Conservation (phyloP, 2,888 invertebrate genomes). For the Mellilla xanthometata region DNA sequence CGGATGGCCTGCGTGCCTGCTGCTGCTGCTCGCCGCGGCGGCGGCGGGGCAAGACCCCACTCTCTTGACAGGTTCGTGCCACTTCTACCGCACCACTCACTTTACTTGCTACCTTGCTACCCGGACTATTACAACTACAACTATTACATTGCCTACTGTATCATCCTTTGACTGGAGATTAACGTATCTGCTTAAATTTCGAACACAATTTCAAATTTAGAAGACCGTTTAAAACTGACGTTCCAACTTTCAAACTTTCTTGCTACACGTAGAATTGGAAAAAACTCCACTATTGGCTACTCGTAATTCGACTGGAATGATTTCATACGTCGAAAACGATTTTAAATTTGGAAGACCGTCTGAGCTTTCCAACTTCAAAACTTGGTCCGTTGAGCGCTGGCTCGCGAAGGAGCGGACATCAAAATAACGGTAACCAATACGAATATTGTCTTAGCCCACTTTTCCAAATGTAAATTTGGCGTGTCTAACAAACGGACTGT, state of each 20-base stretch:
- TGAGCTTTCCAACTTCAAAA: not conserved
- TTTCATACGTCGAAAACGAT: too few species aligned
- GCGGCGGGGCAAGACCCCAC: slow-evolving; percentile 70
- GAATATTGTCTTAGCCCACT: slow-evolving; percentile 22
- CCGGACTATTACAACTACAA: too few species aligned
- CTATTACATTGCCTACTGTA: too few species aligned
- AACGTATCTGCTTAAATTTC: too few species aligned
- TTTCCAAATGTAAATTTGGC: slow-evolving; percentile 21
- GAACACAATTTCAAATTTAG: too few species aligned
- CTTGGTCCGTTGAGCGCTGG: not conserved
- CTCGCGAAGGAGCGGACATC: slow-evolving; percentile 8
- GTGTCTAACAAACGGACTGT: slow-evolving; percentile 20
- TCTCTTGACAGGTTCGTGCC: slow-evolving; percentile 66
- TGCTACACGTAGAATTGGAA: too few species aligned
- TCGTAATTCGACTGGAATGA: too few species aligned
- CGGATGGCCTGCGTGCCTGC: slow-evolving; percentile 76
- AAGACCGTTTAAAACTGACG: too few species aligned
- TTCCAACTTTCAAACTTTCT: too few species aligned
- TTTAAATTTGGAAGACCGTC: not conserved
- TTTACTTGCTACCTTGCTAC: too few species aligned
- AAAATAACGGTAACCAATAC: slow-evolving; percentile 20
- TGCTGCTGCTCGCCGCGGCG: slow-evolving; percentile 57
- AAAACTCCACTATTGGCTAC: too few species aligned
- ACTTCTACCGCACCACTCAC: not conserved
- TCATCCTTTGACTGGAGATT: too few species aligned